Evolutionary conservation across 1,140 invertebrate species (phyloP).

Genomic region (Drosophila suzukii): DNA sequence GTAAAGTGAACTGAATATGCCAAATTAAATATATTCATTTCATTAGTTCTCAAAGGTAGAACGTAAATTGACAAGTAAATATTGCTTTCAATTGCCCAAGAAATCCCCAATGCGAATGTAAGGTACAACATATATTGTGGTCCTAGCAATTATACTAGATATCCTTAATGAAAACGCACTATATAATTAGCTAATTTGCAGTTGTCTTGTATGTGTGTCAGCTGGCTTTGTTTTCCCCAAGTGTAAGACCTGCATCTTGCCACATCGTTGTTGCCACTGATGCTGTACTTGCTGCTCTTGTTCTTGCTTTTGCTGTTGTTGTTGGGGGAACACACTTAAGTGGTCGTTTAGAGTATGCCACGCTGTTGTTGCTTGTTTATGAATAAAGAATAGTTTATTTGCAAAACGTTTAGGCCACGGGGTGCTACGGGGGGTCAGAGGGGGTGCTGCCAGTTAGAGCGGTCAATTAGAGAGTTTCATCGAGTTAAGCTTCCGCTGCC

Average conservation of each 20-base stretch:
- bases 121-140: too few species aligned
- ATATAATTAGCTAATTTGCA: too few species aligned
- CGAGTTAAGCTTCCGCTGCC: constrained; percentile 38
- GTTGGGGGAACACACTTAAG: constrained; percentile 74
- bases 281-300: constrained; percentile 28
- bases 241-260: constrained; percentile 48
- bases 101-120: too few species aligned
- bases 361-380: constrained; percentile 75
- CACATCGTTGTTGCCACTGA: constrained; percentile 51
- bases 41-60: too few species aligned
- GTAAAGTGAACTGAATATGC: too few species aligned
- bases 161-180: too few species aligned
- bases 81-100: too few species aligned
- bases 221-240: background rate
- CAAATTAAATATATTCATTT: too few species aligned
- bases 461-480: constrained; percentile 47
- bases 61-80: too few species aligned
- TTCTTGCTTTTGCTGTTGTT: constrained; percentile 19
- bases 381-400: constrained; percentile 82
- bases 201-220: background rate
- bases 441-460: background rate
- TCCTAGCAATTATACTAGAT: too few species aligned
- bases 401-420: constrained; percentile 74
- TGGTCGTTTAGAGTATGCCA: constrained; percentile 74
- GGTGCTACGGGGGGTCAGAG: background rate